phyloP scores from a whole-genome alignment of 2,797 vertebrate genomes.

The Picus viridis region DNA sequence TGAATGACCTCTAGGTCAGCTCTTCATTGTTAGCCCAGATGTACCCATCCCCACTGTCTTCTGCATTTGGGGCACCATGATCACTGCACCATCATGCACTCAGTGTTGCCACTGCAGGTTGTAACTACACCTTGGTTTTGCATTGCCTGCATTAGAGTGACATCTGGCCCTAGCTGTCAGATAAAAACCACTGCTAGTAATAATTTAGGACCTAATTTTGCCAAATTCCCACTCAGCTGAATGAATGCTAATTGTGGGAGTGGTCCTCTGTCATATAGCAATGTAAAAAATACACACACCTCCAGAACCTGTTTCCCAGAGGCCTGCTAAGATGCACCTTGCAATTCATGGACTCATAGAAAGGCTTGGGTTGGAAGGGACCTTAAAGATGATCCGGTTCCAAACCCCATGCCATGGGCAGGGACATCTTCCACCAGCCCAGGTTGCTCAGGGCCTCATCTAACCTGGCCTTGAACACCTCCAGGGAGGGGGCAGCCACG shows the following conservation, averaged over 20 bases:
- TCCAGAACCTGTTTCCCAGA: constrained; percentile 12
- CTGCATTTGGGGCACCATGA: neutral
- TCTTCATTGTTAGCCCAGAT: neutral
- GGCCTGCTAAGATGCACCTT: neutral
- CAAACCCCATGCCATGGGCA: no score
- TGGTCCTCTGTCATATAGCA: neutral
- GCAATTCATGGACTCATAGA: neutral
- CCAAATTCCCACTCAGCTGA: neutral
- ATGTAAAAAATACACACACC: neutral
- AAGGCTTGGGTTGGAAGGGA: no score
- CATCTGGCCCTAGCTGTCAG: neutral
- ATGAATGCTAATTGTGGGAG: neutral
- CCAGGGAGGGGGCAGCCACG: no score
- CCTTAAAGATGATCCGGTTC: no score
- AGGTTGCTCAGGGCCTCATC: no score
- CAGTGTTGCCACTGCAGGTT: neutral
- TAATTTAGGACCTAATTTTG: neutral
- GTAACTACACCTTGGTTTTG: neutral
- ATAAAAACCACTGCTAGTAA: neutral
- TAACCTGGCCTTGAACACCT: no score
- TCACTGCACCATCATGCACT: neutral
- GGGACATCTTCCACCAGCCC: no score
- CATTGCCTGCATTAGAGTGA: neutral
- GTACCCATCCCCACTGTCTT: neutral
- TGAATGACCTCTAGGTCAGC: neutral